These are phyloP conservation scores for Felis chaus DNA, from an alignment of 2,113 vertebrate species.

Conservation along the genomic window DNA sequence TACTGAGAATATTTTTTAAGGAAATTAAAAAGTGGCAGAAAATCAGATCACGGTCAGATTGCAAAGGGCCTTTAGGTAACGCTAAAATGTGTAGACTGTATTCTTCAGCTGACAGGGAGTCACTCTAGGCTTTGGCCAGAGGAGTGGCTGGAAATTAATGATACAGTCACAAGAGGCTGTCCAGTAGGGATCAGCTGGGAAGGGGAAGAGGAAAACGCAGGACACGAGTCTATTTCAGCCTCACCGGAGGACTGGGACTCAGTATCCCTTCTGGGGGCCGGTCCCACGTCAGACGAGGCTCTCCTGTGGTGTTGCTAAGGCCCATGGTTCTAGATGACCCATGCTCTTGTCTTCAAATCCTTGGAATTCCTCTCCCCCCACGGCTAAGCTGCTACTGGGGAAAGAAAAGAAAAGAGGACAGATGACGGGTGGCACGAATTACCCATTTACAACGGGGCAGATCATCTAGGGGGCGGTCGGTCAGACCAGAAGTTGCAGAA, in stretches of 20 bases:
- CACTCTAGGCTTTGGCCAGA: background rate
- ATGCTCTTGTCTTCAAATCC: background rate
- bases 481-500: background rate
- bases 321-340: background rate
- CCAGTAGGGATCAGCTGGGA: background rate
- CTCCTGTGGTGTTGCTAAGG: too few relatives aligned
- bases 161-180: background rate
- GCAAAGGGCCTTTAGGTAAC: background rate
- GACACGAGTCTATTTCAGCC: too few relatives aligned
- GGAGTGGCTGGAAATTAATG: background rate
- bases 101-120: background rate
- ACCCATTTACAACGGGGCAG: background rate
- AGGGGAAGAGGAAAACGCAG: background rate
- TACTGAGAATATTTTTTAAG: background rate
- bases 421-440: background rate
- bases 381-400: background rate
- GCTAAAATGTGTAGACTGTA: background rate
- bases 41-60: background rate
- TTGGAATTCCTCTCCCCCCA: background rate
- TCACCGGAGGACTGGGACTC: too few relatives aligned
- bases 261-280: background rate
- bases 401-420: background rate
- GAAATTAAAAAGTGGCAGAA: background rate
- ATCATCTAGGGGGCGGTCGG: background rate
- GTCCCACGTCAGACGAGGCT: background rate